These are phyloP conservation scores for Drosophila leontia DNA, from an alignment of 1,140 invertebrate species.

Conservation along the genomic window DNA sequence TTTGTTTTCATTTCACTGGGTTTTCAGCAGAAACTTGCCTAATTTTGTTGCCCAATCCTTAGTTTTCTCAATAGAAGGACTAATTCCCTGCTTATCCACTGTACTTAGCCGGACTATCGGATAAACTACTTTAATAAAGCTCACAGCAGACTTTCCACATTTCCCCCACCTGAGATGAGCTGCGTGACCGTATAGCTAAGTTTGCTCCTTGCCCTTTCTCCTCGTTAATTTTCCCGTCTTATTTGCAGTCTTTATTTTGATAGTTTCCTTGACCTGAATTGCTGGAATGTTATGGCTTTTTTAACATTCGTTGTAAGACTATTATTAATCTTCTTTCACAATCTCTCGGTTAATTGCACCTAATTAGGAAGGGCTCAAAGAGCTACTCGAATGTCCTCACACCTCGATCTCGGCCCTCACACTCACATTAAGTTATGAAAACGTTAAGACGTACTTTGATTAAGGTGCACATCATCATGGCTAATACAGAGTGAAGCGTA, in stretches of 20 bases:
- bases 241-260: slow-evolving; percentile 60
- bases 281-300: slow-evolving; percentile 51
- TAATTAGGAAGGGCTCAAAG: slow-evolving; percentile 55
- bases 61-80: background rate
- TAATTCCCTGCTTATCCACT: slow-evolving; percentile 3
- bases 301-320: background rate
- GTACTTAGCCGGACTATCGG: background rate
- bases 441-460: slow-evolving; percentile 68
- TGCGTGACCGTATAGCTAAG: slow-evolving; percentile 15
- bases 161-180: slow-evolving; percentile 25
- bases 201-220: background rate
- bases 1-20: background rate
- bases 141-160: slow-evolving; percentile 5
- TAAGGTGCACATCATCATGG: slow-evolving; percentile 49
- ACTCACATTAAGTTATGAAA: slow-evolving; percentile 59
- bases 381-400: slow-evolving; percentile 23
- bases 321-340: slow-evolving; percentile 25
- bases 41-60: background rate
- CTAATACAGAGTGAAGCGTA: slow-evolving; percentile 38
- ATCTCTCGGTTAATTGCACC: slow-evolving; percentile 38
- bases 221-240: slow-evolving; percentile 3
- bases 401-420: slow-evolving; percentile 5
- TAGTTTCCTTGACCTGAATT: slow-evolving; percentile 79
- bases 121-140: slow-evolving; percentile 4
- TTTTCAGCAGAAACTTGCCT: too few relatives aligned